phyloP scores from a whole-genome alignment of 2,888 invertebrate genomes.

The Antheraea assamensis region DNA sequence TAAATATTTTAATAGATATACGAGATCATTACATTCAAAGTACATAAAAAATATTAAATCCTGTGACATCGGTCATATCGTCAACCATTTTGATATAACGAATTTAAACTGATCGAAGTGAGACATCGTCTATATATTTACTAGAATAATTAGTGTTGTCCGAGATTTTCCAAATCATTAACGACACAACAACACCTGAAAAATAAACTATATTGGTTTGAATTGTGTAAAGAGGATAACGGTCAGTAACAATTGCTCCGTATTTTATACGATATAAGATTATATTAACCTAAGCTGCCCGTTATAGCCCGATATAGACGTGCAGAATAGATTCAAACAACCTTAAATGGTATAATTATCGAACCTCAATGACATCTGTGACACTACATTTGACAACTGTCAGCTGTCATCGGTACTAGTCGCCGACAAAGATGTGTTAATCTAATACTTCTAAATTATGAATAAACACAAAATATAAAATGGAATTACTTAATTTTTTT shows the following conservation, averaged over 20 bases:
- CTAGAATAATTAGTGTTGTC: background rate
- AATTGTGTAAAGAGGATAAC: no score
- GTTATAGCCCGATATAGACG: no score
- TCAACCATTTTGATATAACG: background rate
- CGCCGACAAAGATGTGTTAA: no score
- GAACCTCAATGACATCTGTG: background rate
- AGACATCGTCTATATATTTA: no score
- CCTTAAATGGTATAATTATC: no score
- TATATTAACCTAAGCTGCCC: no score
- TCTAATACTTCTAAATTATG: no score
- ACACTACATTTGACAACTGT: background rate
- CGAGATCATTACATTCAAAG: background rate
- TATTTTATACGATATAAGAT: no score
- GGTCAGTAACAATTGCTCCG: no score
- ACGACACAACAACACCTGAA: background rate
- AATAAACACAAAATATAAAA: background rate
- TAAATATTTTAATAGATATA: background rate
- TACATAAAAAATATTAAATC: background rate
- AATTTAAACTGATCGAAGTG: background rate
- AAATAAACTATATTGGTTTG: no score
- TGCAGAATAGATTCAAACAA: no score
- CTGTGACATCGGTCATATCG: background rate
- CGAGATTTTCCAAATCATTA: background rate
- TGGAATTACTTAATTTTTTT: background rate
- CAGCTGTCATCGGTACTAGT: background rate